Base-by-base conservation (phyloP, 2,113 vertebrate genomes). In the Gasterosteus aculeatus region DNA sequence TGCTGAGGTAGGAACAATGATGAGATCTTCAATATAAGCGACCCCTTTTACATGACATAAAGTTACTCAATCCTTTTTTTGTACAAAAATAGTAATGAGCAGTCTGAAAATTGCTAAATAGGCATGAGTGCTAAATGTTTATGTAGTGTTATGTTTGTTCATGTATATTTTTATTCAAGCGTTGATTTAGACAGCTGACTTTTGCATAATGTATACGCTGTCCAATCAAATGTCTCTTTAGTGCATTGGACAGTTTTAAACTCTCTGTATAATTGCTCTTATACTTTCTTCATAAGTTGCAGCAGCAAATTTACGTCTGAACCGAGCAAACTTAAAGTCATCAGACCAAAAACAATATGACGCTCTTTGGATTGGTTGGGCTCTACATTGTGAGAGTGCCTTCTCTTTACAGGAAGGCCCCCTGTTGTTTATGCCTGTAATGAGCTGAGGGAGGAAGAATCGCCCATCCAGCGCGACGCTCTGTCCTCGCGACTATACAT, bases 401-500 rank as follows among this genome's bases (percentile, higher is more conserved):
- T 58, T 64, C 22, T 73, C 71, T 51, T 44, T 57, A 65, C 66
- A 80, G 78, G 58, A 75, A 70, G 81, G 78, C 71, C 86, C 51
- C 72, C 64, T 61, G 69, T 73, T 94, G 92, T 93, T 93, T 91
- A 91, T 87, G 77, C 41, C 47, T 18, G 46, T 29, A 82, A 83
- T 73, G 87, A 90, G 75, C 79, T 33, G 74, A 83, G 76, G 68
- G 79, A 63, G 77, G 83, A 65, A 44, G 44, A 72, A 71, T 58
- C 63, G 31, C 46, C 78, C 60, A 65, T 71, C 54, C 41, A 82
- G 77, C 26, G 19, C 53, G 18, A 64, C 11, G 67, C 76, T 90
- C 87, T 72, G 58, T 89, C 90, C 86, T 83, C 86, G 4, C 79
- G 1, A 16, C 82, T 58, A 93, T 93, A 86, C 89, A 93, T 93